A percentile compares a stretch with the other conserved stretches of the same genome.
Evolutionary conservation across 2,797 vertebrate species (phyloP).

Genomic region (Smutsia gigantea): DNA sequence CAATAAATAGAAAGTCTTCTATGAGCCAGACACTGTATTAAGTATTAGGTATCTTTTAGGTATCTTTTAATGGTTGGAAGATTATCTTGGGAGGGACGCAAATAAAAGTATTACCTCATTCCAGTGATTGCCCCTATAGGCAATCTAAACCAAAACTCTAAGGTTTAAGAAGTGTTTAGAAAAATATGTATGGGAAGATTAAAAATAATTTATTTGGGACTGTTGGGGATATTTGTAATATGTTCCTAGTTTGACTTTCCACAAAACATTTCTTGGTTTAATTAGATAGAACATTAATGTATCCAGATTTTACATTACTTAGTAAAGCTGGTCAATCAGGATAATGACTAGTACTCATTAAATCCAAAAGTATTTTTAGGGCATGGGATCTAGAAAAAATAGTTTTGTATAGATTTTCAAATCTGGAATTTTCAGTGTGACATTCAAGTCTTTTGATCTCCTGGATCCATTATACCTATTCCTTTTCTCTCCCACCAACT

Average conservation of each 20-base stretch:
- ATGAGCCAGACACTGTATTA: background rate
- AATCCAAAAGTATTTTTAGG: background rate
- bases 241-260: conserved; percentile 26
- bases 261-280: conserved; percentile 46
- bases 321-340: background rate
- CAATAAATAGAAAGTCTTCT: conserved; percentile 32
- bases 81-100: background rate
- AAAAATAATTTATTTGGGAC: conserved; percentile 37
- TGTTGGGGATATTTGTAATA: conserved; percentile 2
- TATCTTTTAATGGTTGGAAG: conserved; percentile 50
- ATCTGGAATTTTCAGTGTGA: conserved; percentile 48
- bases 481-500: conserved; percentile 44
- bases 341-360: conserved; percentile 58
- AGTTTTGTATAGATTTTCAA: conserved; percentile 46
- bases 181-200: background rate
- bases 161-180: background rate
- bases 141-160: conserved; percentile 9
- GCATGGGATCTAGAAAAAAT: background rate
- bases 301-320: conserved; percentile 43
- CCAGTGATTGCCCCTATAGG: conserved; percentile 25
- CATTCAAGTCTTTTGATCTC: conserved; percentile 41
- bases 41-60: conserved; percentile 30
- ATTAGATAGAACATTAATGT: conserved; percentile 21
- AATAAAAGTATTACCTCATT: conserved; percentile 9
- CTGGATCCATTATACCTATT: background rate